A percentile compares a stretch with the other conserved stretches of the same genome.
Evolutionary conservation across 2,113 vertebrate genomes (phyloP).

Genomic region (Butorides virescens): DNA sequence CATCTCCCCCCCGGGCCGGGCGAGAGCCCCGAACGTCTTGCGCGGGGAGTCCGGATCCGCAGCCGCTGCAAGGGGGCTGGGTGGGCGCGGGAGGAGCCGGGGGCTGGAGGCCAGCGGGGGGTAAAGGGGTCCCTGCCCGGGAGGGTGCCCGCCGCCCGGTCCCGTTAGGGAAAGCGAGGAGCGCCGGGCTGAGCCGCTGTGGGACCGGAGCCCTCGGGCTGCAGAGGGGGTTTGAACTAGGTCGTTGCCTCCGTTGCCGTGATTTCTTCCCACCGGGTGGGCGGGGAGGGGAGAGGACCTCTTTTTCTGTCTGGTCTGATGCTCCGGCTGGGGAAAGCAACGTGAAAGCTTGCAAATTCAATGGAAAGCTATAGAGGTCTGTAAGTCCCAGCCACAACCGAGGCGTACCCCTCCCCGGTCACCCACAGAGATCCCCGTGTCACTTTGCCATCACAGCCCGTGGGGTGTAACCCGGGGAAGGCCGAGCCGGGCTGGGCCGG

Average conservation of each 20-base stretch:
- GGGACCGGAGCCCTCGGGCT: neutral
- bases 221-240: neutral
- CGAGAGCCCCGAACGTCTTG: neutral
- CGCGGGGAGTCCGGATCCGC: accelerated
- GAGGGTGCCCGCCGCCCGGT: accelerated
- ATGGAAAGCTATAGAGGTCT: neutral
- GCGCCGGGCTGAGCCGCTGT: neutral
- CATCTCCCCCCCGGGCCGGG: neutral
- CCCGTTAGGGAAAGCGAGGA: neutral
- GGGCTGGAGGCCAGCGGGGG: neutral
- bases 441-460: neutral
- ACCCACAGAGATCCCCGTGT: no score
- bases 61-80: neutral
- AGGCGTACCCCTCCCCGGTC: neutral
- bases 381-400: accelerated
- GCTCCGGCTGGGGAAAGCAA: neutral
- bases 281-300: neutral
- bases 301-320: neutral
- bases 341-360: neutral
- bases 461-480: neutral
- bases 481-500: no score
- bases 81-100: accelerated
- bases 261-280: neutral
- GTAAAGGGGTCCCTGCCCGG: neutral
- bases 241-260: neutral